Evolutionary conservation across 2,797 vertebrate genomes (phyloP).

Genomic region (Sebastolobus altivelis): DNA sequence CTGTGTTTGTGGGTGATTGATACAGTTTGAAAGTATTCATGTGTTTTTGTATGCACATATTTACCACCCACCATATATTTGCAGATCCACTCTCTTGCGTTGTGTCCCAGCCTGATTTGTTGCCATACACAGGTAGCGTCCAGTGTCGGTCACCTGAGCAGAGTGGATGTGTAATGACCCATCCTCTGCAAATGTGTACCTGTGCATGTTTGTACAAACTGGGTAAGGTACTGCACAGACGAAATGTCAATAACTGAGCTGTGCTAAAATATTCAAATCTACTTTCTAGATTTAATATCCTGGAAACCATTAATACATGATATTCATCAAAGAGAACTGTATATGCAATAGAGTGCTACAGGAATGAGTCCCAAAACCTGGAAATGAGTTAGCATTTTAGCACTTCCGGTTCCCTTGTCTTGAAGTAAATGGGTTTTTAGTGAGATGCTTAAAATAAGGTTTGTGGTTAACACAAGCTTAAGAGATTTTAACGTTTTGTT

Average conservation of each 20-base stretch:
- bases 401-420: too few species aligned
- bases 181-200: conserved; percentile 87
- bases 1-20: not conserved
- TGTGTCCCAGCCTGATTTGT: conserved; percentile 92
- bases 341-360: not conserved
- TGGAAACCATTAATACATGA: not conserved
- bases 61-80: conserved; percentile 88
- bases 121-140: conserved; percentile 95
- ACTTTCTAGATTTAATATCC: not conserved
- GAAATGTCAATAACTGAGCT: not conserved
- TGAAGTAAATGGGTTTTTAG: too few species aligned
- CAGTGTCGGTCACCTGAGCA: conserved; percentile 89
- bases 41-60: not conserved
- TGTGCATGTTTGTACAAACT: conserved; percentile 63
- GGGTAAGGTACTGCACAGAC: not conserved
- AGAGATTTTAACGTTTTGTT: too few species aligned
- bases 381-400: too few species aligned
- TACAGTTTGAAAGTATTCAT: not conserved
- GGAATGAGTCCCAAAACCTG: too few species aligned
- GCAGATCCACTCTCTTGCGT: conserved; percentile 90
- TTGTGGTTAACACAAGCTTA: too few species aligned
- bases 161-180: conserved; percentile 91
- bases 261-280: not conserved
- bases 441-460: too few species aligned
- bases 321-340: not conserved